These are phyloP conservation scores for Sinelater perroti DNA, from an alignment of 2,888 invertebrate genomes.

Conservation along the genomic window DNA sequence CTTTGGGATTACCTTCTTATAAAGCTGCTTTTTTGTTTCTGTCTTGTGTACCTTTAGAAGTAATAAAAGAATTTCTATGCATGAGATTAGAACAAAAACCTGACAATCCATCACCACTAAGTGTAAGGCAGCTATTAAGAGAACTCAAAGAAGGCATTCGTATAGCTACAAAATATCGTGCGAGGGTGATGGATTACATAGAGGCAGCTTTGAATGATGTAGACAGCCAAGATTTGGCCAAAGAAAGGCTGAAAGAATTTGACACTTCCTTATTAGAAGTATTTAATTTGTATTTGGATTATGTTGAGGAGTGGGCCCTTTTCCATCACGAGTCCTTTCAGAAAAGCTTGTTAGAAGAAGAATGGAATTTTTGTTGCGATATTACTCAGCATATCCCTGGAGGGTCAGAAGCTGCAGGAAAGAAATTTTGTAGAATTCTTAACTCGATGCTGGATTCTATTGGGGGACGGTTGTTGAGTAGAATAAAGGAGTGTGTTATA, in stretches of 20 bases:
- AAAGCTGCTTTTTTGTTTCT: conserved; percentile 86
- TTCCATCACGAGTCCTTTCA: conserved; percentile 71
- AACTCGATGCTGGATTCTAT: conserved; percentile 62
- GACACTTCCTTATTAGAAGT: conserved; percentile 76
- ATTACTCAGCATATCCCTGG: conserved; percentile 80
- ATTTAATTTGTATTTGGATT: conserved; percentile 82
- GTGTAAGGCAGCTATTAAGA: conserved; percentile 81
- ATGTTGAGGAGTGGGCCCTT: conserved; percentile 83
- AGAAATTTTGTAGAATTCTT: conserved; percentile 74
- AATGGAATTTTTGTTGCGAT: conserved; percentile 86
- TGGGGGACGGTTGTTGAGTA: conserved; percentile 60
- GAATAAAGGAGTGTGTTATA: conserved; percentile 58
- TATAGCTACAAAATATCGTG: conserved; percentile 83
- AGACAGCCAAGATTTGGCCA: conserved; percentile 62
- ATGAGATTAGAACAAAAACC: conserved; percentile 86
- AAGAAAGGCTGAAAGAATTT: conserved; percentile 73
- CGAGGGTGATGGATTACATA: conserved; percentile 76
- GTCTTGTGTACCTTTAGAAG: conserved; percentile 84
- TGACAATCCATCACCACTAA: conserved; percentile 83
- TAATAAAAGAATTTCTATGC: conserved; percentile 90
- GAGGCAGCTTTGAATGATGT: conserved; percentile 66
- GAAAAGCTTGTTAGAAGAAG: conserved; percentile 83
- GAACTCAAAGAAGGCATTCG: conserved; percentile 91
- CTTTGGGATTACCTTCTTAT: conserved; percentile 87
- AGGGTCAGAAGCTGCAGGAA: conserved; percentile 77